Evolutionary conservation across 2,113 vertebrate species (phyloP), one percentile per base, ranked within the genome.

Genomic region (Entosphenus tridentatus): DNA sequence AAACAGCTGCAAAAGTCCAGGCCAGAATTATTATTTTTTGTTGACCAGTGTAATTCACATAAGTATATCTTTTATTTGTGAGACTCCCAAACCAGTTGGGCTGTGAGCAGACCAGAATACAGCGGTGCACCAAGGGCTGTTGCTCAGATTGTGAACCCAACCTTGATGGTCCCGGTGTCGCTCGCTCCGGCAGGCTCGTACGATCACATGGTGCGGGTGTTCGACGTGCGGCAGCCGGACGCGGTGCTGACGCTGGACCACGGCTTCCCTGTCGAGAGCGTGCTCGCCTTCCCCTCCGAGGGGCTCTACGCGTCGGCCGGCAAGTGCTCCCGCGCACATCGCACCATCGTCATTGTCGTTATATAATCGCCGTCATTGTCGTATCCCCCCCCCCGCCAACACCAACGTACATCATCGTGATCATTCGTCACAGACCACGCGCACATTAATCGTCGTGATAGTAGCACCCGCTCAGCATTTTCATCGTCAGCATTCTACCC

Each of bases 231-330:
- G 71, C 75, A 73, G 58, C 83, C 83, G 69, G 79, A 80, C 57
- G 88, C 86, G 68, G 83, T 89, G 68, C 81, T 96, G 77, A 91
- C 79, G 4, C 85, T 95, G 74, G 84, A 95, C 13, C 93, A 98
- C 0, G 87, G 88, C 3, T 87, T 96, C 68, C 93, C 93, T 2
- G 89, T 98, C 74, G 93, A 98, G 75, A 89, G 86, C 2, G 81
- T 95, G n/a, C 83, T 96, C 67, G 85, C 96, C 0, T 96, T 91
- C 74, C 92, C 90, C 2, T 90, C 92, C 67, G 93, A 87, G 69
- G 88, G 88, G 10, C 87, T 98, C 70, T 81, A 96, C 0, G 87
- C 90, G 3, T 96, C 93, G 71, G 85, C 93, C 87, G 92, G 93
- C 96, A 78, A 57, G 68, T 39, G 39, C 39, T 39, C 1, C 39